Evolutionary conservation across 2,888 invertebrate species (phyloP), one percentile per base, ranked within the genome.

Genomic region (Cataglyphis altisquamis): DNA sequence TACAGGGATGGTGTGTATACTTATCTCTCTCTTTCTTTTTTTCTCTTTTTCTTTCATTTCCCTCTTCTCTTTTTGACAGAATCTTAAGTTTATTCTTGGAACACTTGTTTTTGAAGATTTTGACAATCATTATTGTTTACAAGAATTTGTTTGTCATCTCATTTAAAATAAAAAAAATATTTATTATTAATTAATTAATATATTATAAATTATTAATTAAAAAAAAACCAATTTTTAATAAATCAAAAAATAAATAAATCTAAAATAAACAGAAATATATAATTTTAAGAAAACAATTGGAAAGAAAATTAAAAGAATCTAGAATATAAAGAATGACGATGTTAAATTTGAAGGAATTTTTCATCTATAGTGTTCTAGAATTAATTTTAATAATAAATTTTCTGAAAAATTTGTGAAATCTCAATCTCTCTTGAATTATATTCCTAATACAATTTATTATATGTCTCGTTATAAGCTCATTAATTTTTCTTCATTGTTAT

Each of bases 1-100:
- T 98, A 0, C 96, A 96, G 57, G 97, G 97, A 96, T 98, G 97
- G 97, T 98, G 95, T 95, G 95, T 92, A 15, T 12, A n/a, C 29
- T 64, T 32, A 32, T 0, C 62, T 18, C 6, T 15, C 0, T 15
- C 18, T 41, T 60, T 4, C 55, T 21, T 5, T 15, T 8, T 39
- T 21, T 15, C 25, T 55, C 29, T 55, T 2, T 12, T 29, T 10
- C 3, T 70, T n/a, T n/a, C 1, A 45, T n/a, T 8, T 9, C 18
- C 18, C 8, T 63, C 12, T 57, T 2, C 6, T 1, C 3, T n/a
- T 32, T 6, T 32, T 21, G 1, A 0, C 0, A 57, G 2, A 39
- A n/a, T 25, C 3, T 57, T 0, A 3, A 52, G 8, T 52, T 52
- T n/a, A 52, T n/a, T 52, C n/a, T n/a, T 52, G n/a, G n/a, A 52